Conservation (phyloP, 2,888 invertebrate species). For the Hartigia nigra region DNA sequence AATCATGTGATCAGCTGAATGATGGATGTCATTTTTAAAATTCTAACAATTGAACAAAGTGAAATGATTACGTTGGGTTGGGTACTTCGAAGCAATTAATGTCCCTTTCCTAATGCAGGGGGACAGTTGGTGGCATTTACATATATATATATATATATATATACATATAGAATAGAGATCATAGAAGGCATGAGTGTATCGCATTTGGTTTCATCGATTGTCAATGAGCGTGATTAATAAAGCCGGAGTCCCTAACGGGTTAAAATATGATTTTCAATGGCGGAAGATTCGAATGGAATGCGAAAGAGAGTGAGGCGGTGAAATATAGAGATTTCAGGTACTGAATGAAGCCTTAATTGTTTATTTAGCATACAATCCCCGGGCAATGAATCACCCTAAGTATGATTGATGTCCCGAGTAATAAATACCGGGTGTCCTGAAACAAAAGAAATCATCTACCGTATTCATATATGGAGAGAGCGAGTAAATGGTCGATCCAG, state of each 20-base stretch:
- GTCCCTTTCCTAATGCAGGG: not conserved
- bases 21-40: not conserved
- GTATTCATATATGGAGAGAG: not conserved
- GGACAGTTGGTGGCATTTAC: not conserved
- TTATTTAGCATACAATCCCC: constrained; percentile 33
- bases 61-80: not conserved
- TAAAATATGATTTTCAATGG: constrained; percentile 41
- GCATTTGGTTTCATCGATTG: constrained; percentile 19
- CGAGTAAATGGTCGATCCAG: not conserved
- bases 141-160: no score
- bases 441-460: not conserved
- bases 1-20: not conserved
- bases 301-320: not conserved
- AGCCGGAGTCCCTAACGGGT: constrained; percentile 18
- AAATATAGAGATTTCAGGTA: not conserved
- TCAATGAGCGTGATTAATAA: constrained; percentile 36
- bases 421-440: not conserved
- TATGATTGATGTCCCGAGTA: constrained; percentile 39
- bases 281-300: not conserved
- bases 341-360: constrained; percentile 38
- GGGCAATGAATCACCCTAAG: constrained; percentile 41
- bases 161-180: not conserved
- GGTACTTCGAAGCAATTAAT: not conserved
- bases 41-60: not conserved
- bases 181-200: not conserved